These are phyloP conservation scores for Rostratula benghalensis DNA, from an alignment of 2,113 vertebrate species.

Conservation along the genomic window DNA sequence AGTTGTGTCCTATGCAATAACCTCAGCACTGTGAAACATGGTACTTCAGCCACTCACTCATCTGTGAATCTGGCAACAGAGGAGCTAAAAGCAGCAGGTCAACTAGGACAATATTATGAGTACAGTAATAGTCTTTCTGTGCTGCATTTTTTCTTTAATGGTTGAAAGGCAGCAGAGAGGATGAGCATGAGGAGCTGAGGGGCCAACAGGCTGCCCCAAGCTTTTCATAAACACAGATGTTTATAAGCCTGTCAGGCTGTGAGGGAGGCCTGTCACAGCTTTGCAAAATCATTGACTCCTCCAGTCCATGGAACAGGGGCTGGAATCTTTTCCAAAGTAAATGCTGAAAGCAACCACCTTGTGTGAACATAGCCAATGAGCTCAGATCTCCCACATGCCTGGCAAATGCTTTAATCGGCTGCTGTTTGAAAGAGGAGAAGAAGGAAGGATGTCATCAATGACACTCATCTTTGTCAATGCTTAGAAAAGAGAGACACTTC, in stretches of 20 bases:
- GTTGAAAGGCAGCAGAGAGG: neutral
- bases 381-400: neutral
- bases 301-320: neutral
- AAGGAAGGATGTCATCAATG: neutral
- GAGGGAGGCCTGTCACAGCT: neutral
- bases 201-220: neutral
- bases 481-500: neutral
- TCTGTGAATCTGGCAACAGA: neutral
- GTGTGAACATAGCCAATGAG: neutral
- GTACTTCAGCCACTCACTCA: neutral
- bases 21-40: neutral
- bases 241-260: neutral
- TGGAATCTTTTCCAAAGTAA: neutral
- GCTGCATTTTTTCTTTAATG: neutral
- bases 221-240: neutral
- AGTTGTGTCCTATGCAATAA: neutral
- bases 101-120: neutral
- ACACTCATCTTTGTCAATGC: neutral
- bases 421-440: neutral
- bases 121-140: neutral
- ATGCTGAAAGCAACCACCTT: neutral
- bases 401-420: neutral
- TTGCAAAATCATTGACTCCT: neutral
- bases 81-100: neutral
- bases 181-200: neutral